Evolutionary conservation across 1,140 invertebrate species (phyloP), one percentile per base, ranked within the genome.

Genomic region (Harpegnathos saltator): DNA sequence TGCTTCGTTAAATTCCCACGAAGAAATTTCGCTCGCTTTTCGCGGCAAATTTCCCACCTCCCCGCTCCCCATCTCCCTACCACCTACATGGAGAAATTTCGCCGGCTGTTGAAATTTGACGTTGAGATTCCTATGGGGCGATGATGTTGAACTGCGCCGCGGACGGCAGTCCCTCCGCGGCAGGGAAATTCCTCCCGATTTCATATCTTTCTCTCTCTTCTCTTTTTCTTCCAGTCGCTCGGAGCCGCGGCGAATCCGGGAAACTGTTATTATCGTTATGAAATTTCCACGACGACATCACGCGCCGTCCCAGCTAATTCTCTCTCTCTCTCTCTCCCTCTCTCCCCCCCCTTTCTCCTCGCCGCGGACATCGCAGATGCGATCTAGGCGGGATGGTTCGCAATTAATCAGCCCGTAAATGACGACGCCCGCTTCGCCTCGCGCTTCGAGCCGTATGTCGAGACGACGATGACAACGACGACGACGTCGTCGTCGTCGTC

Each of bases 331-430:
- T n/a, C n/a, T n/a, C n/a, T n/a, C n/a, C n/a, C n/a, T n/a, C n/a
- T n/a, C n/a, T n/a, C n/a, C n/a, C n/a, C n/a, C n/a, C n/a, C n/a
- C n/a, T n/a, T n/a, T n/a, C n/a, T n/a, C n/a, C n/a, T n/a, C n/a
- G n/a, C n/a, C n/a, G n/a, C n/a, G n/a, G n/a, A n/a, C n/a, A 78
- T 78, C 69, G 75, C 63, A 48, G 63, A 22, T 78, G 63, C 44
- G 63, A 78, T 78, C 63, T 62, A 48, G 50, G 15, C 19, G 50
- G 52, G 75, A 19, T 48, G 50, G 22, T 69, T 11, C 22, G 75
- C 75, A 78, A 78, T 69, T 78, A 69, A 78, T 78, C 75, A 78
- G 63, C 22, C 33, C 33, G 52, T 58, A 78, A 69, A 78, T 78
- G 75, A 78, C 63, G 33, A 78, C 63, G 22, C 29, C 62, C 74